Evolutionary conservation across 1,140 invertebrate species (phyloP).

Genomic region (Muscidifurax raptorellus): DNA sequence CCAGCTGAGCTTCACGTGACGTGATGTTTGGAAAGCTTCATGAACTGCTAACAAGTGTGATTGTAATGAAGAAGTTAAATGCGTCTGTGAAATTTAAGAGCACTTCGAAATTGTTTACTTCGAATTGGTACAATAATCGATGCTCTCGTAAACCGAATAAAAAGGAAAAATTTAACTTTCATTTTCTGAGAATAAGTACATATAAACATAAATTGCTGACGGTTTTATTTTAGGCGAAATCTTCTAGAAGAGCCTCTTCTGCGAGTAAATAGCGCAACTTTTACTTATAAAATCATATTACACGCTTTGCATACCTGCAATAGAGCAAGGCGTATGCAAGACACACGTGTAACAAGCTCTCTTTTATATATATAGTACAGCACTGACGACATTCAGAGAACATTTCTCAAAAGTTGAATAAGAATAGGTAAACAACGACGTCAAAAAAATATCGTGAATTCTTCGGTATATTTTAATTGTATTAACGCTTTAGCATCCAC

Average conservation of each 20-base stretch:
- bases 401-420: no score
- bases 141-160: no score
- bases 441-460: not conserved
- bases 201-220: no score
- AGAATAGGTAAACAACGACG: not conserved
- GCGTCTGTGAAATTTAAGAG: no score
- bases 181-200: no score
- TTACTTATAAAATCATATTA: conserved; percentile 24
- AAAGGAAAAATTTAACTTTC: no score
- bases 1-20: no score
- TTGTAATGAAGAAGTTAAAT: no score
- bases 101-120: no score
- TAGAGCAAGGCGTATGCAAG: not conserved
- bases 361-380: not conserved
- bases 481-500: not conserved
- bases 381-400: not conserved
- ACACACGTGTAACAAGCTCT: not conserved
- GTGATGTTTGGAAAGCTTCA: not conserved
- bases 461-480: not conserved
- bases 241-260: not conserved
- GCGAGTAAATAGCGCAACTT: not conserved
- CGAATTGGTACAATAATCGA: no score
- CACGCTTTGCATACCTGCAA: not conserved
- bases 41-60: not conserved
- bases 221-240: not conserved